phyloP scores from a whole-genome alignment of 2,888 invertebrate genomes.

The Mechanitis messenoides region DNA sequence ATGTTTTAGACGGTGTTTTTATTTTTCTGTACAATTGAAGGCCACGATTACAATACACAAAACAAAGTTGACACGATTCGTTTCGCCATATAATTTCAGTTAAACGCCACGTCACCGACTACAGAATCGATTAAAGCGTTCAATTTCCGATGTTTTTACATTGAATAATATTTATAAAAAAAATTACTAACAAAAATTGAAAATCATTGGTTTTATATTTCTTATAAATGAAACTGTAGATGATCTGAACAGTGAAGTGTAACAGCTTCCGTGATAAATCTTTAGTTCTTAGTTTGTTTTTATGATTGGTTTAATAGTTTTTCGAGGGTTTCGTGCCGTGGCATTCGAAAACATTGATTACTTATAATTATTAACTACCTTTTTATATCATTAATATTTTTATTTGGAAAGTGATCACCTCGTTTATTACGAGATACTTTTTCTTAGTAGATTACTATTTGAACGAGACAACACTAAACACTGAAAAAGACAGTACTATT shows the following conservation, averaged over 20 bases:
- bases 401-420: conserved; percentile 70
- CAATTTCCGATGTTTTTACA: conserved; percentile 72
- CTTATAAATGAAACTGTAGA: conserved; percentile 56
- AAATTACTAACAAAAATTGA: conserved; percentile 64
- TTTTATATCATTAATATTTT: conserved; percentile 68
- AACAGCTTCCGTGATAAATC: conserved; percentile 71
- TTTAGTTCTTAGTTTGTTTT: conserved; percentile 72
- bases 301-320: conserved; percentile 52
- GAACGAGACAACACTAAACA: conserved; percentile 51
- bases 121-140: conserved; percentile 72
- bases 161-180: conserved; percentile 41
- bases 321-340: conserved; percentile 36
- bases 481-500: conserved; percentile 48
- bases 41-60: conserved; percentile 67
- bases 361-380: conserved; percentile 67
- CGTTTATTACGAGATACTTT: conserved; percentile 69
- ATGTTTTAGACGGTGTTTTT: conserved; percentile 64
- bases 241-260: conserved; percentile 72
- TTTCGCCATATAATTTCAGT: conserved; percentile 72
- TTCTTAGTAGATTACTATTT: conserved; percentile 53
- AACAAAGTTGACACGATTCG: conserved; percentile 68
- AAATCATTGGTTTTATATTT: conserved; percentile 61
- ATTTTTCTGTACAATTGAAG: conserved; percentile 64
- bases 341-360: conserved; percentile 56
- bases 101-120: conserved; percentile 69